Conservation (phyloP, 1,140 invertebrate species). For the Drosophila fuyamai region DNA sequence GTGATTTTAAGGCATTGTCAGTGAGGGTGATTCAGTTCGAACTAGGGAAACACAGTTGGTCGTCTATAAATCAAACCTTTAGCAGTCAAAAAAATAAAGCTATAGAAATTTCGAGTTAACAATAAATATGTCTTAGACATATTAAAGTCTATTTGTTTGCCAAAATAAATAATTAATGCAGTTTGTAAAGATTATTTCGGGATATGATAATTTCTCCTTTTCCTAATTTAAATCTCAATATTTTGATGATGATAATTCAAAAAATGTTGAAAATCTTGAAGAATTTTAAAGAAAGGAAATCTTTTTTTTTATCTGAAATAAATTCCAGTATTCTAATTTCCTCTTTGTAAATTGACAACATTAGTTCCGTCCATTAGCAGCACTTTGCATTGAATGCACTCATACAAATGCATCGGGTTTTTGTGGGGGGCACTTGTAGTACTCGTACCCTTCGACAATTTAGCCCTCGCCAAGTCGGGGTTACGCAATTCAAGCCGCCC, state of each 20-base stretch:
- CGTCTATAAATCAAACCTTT: background rate
- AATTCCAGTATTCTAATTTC: background rate
- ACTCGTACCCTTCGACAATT: conserved; percentile 41
- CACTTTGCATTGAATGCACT: conserved; percentile 56
- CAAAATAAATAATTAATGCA: too few species aligned
- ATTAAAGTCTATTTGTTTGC: too few species aligned
- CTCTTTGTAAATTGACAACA: conserved; percentile 54
- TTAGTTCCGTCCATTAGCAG: conserved; percentile 68
- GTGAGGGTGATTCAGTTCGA: conserved; percentile 21
- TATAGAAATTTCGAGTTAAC: background rate
- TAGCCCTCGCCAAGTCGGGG: conserved; percentile 51
- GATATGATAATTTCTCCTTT: too few species aligned
- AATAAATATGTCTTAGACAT: too few species aligned
- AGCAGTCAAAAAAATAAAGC: background rate
- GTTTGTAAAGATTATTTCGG: too few species aligned
- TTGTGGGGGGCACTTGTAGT: conserved; percentile 16
- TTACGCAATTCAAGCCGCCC: conserved; percentile 65
- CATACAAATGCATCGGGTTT: conserved; percentile 31
- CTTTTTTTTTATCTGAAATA: conserved; percentile 3
- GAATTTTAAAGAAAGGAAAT: too few species aligned
- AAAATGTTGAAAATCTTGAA: too few species aligned
- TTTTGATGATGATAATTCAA: too few species aligned
- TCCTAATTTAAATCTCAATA: too few species aligned
- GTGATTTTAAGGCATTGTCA: conserved; percentile 38
- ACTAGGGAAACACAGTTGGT: background rate